Evolutionary conservation across 2,888 invertebrate genomes (phyloP), one percentile per base, ranked within the genome.

Genomic region (Cactoblastis cactorum): DNA sequence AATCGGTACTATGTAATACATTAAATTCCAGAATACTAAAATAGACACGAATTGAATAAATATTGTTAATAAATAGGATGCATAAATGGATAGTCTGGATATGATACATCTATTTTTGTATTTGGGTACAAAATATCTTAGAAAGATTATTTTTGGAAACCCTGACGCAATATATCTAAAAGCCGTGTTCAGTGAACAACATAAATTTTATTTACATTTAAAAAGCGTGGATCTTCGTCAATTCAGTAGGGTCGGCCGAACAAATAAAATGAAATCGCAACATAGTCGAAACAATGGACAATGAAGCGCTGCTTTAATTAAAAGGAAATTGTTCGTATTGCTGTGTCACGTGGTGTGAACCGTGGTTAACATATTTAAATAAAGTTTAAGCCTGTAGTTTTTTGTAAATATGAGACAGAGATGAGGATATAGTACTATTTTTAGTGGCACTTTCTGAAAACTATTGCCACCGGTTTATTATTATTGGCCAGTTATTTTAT

Each of bases 231-330:
- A 71, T 72, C 72, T 65, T 70, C 68, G 76, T 74, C 77, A 71
- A 63, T 67, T 63, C 59, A 11, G 60, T 56, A 56, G 65, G 69
- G 70, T 62, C 65, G 63, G 61, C 62, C 64, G 64, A 71, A 62
- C 70, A 76, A 80, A 79, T 69, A 74, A 73, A 75, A 75, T 68
- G 72, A 67, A 68, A 71, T 68, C 65, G 65, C 66, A 62, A 62
- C 61, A 61, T 55, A 57, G 56, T 59, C 68, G 68, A 70, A 74
- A 73, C 69, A 74, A 77, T 70, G 71, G 65, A 69, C 64, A 59
- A 61, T 58, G 67, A 68, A 68, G 18, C 72, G 62, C 70, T 65
- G 67, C 67, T 74, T 77, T 81, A 81, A 80, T 81, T 81, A 80
- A 79, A 81, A 78, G 69, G 72, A 78, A 80, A 78, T 72, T 72